Evolutionary conservation across 2,888 invertebrate species (phyloP), one percentile per base, ranked within the genome.

Genomic region (Orchesellides sinensis): DNA sequence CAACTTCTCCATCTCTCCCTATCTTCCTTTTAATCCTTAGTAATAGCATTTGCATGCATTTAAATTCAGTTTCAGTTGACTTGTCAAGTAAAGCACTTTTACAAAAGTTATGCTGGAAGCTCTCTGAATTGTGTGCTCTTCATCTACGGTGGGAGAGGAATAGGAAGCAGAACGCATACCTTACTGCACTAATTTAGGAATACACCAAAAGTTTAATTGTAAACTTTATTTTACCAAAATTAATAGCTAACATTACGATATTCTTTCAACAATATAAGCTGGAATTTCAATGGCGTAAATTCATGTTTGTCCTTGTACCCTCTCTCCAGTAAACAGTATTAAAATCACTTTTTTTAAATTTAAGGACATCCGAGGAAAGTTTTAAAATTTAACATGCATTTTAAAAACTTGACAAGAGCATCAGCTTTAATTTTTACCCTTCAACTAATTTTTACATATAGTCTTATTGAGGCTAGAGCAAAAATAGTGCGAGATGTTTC

Each of bases 391-490:
- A 72, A 27, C 54, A 80, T 80, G 79, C 14, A 49, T 80, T 80
- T 80, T 72, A 80, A 65, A 12, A 8, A 3, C 25, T 47, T 80
- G 79, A 80, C 79, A 35, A 70, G 45, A 21, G 72, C 56, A 14
- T 25, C 47, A 63, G 79, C 66, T 80, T 66, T 80, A 54, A 21
- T 54, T 32, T 47, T 49, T 21, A 25, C 14, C 21, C 27, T 52
- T 19, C 59, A 23, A 40, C 6, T 66, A 27, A 14, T 29, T 29
- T 14, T 56, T 0, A 10, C 21, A 29, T 6, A 2, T 6, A 19
- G 21, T 25, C 17, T 5, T 29, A 52, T 35, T 32, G 35, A 69
- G 54, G 69, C 63, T 19, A 61, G 40, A 25, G 68, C 49, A 17
- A 54, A 47, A 63, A 19, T 56, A 47, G 23, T 45, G 2, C 19